These are phyloP conservation scores for Sorex fumeus DNA, from an alignment of 2,113 vertebrate genomes.

Conservation along the genomic window DNA sequence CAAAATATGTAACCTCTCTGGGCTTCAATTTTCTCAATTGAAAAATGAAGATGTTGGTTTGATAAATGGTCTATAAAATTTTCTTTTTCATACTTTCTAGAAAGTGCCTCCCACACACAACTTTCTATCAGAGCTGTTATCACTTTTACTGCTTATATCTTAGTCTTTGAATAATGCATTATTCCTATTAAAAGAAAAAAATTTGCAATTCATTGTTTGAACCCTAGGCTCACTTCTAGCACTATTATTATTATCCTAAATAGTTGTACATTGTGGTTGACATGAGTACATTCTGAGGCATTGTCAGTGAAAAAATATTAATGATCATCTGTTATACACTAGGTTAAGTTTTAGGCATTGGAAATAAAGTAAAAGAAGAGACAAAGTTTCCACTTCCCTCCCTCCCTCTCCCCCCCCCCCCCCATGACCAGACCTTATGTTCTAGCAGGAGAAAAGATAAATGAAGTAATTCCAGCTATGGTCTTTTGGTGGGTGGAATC, in stretches of 20 bases:
- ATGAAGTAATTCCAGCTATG: not conserved
- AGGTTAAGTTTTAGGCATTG: not conserved
- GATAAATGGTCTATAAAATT: not conserved
- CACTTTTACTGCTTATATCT: not conserved
- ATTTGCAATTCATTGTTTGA: not conserved
- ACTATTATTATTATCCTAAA: not conserved
- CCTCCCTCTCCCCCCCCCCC: no score
- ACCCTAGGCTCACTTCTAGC: not conserved
- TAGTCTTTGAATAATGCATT: slow-evolving; percentile 14
- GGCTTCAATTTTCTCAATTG: not conserved
- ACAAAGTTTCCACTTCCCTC: not conserved
- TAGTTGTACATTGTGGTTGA: not conserved
- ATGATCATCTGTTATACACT: not conserved
- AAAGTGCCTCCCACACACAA: not conserved
- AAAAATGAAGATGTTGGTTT: slow-evolving; percentile 47
- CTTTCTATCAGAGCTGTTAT: not conserved
- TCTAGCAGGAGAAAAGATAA: not conserved
- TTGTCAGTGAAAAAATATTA: not conserved
- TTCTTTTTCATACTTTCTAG: slow-evolving; percentile 41
- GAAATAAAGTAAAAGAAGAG: not conserved
- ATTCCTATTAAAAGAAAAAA: not conserved
- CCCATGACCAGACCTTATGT: not conserved
- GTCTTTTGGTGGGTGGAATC: no score
- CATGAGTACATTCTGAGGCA: not conserved
- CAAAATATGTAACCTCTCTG: not conserved